phyloP scores from a whole-genome alignment of 2,888 invertebrate species.

The Argyra leucocephala region DNA sequence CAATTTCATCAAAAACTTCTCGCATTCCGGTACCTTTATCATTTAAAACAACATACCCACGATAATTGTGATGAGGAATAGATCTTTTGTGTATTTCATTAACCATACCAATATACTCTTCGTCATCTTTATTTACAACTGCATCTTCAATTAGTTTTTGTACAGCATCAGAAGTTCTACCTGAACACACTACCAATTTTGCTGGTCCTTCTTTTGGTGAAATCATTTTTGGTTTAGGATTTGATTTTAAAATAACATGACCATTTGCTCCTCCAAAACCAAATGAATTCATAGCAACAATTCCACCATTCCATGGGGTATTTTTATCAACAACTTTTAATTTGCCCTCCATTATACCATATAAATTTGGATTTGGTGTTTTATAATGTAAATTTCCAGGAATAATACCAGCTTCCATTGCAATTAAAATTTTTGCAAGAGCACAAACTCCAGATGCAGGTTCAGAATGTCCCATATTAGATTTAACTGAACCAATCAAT shows the following conservation, averaged over 20 bases:
- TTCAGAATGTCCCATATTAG: slow-evolving; percentile 98
- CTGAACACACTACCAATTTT: slow-evolving; percentile 67
- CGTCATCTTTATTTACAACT: slow-evolving; percentile 52
- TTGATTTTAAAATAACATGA: slow-evolving; percentile 76
- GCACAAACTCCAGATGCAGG: slow-evolving; percentile 86
- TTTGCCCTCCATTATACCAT: slow-evolving; percentile 79
- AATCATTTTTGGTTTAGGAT: slow-evolving; percentile 57
- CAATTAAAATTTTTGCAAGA: slow-evolving; percentile 80
- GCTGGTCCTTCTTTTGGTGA: slow-evolving; percentile 52
- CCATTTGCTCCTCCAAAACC: slow-evolving; percentile 97
- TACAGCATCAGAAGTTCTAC: slow-evolving; percentile 75
- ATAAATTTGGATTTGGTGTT: slow-evolving; percentile 79
- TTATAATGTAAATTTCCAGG: slow-evolving; percentile 87
- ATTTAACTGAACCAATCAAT: slow-evolving; percentile 91
- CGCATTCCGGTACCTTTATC: slow-evolving; percentile 41
- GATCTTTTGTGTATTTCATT: slow-evolving; percentile 62
- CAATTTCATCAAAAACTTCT: slow-evolving; percentile 47
- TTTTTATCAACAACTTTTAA: slow-evolving; percentile 81
- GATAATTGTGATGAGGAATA: slow-evolving; percentile 65
- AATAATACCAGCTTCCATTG: slow-evolving; percentile 83
- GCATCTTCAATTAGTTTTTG: slow-evolving; percentile 55
- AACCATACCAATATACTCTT: slow-evolving; percentile 66
- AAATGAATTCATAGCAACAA: slow-evolving; percentile 89
- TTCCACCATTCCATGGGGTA: slow-evolving; percentile 80
- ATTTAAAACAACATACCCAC: slow-evolving; percentile 72